A percentile compares a stretch with the other conserved stretches of the same genome.
Evolutionary conservation across 2,113 vertebrate species (phyloP).

Genomic region (Ursus arctos): DNA sequence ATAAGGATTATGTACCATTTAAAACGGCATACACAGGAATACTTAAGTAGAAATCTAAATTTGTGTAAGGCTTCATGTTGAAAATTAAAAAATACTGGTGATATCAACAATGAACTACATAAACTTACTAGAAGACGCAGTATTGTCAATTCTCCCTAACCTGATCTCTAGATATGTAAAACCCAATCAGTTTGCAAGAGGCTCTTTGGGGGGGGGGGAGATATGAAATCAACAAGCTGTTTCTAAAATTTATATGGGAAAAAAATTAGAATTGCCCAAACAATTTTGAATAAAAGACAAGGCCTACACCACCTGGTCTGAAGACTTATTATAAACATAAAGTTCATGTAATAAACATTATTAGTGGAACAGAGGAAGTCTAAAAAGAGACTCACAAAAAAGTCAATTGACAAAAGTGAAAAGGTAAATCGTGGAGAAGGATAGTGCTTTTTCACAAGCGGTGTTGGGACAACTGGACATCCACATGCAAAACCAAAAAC

Average conservation of each 20-base stretch:
- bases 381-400: background rate
- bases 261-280: background rate
- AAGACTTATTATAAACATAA: background rate
- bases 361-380: background rate
- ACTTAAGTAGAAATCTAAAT: background rate
- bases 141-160: background rate
- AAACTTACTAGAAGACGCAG: background rate
- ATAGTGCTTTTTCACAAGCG: background rate
- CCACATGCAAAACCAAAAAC: background rate
- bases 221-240: background rate
- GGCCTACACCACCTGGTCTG: background rate
- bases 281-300: background rate
- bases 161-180: background rate
- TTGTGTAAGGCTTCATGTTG: background rate
- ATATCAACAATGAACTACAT: background rate
- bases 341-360: background rate
- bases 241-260: constrained; percentile 16
- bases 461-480: background rate
- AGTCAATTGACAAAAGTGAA: background rate
- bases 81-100: background rate
- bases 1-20: background rate
- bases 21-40: background rate
- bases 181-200: background rate
- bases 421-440: background rate
- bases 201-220: background rate